phyloP scores from a whole-genome alignment of 2,888 invertebrate species.

The Sarcophaga rosellei region DNA sequence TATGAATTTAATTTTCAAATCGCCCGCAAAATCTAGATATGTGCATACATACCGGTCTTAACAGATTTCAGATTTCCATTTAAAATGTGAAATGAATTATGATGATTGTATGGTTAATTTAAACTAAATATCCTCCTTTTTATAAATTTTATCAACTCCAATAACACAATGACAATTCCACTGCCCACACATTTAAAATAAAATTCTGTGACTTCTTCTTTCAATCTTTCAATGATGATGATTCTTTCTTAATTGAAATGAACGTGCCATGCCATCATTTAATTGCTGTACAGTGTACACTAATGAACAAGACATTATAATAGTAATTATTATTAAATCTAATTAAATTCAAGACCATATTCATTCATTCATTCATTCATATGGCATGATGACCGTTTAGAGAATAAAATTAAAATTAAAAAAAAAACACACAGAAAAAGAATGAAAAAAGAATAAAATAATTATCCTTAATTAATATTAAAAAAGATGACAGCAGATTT shows the following conservation, averaged over 20 bases:
- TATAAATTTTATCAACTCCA: background rate
- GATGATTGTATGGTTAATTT: background rate
- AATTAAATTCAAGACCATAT: constrained; percentile 68
- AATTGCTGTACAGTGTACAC: constrained; percentile 39
- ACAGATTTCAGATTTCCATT: background rate
- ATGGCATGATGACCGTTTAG: background rate
- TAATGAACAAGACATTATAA: constrained; percentile 59
- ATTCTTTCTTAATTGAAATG: constrained; percentile 1
- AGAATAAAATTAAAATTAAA: too few species aligned
- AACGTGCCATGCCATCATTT: constrained; percentile 60
- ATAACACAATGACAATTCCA: background rate
- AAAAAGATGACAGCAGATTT: constrained; percentile 46
- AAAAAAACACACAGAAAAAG: too few species aligned
- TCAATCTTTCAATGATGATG: background rate
- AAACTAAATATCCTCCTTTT: background rate
- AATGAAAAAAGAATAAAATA: constrained; percentile 28
- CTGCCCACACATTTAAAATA: background rate
- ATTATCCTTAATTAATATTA: constrained; percentile 62
- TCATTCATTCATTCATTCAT: constrained; percentile 40
- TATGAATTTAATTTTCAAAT: too few species aligned
- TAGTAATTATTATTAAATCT: constrained; percentile 67
- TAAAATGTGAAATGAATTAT: too few species aligned
- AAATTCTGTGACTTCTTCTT: background rate
- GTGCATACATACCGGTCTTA: background rate
- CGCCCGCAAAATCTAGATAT: too few species aligned